Evolutionary conservation across 2,888 invertebrate genomes (phyloP), one percentile per base, ranked within the genome.

Genomic region (Julus scanicus): DNA sequence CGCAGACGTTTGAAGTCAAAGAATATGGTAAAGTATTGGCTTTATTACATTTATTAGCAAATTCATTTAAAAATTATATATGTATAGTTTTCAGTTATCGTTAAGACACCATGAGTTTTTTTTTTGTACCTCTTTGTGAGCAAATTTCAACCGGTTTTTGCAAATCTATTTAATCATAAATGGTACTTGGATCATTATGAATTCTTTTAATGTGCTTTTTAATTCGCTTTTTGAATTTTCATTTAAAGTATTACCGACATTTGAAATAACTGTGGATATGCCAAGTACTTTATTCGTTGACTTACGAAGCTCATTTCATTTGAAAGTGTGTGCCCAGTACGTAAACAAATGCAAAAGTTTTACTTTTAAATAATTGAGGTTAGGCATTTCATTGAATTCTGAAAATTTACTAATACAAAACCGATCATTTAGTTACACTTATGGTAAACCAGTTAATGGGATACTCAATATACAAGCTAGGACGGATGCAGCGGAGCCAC

Each of bases 1-100:
- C n/a, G 85, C 44, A 49, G 11, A n/a, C 44, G 40, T 85, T 85
- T 49, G n/a, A 11, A 20, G 85, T 85, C 40, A n/a, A 85, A 85
- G 85, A 85, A 20, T 85, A 85, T 40, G 85, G 85, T 85, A 49
- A 39, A 11, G 8, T 44, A 1, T 1, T 44, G 8, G 44, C 44
- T 44, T 8, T 8, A 44, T 44, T 44, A 44, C 8, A 44, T 44
- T 44, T 8, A 8, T 2, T 44, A 44, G 8, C 44, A 44, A 5
- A 0, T 44, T 8, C 44, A 44, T 44, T 8, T 8, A 29, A 29
- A 29, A n/a, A n/a, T n/a, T n/a, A n/a, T n/a, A n/a, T n/a, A 29
- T 29, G 29, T 29, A 29, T 29, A 29, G 29, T 29, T 29, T 29
- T 1, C 0, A 29, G 29, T 1, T 29, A 1, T 29, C 29, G 0